Conservation (phyloP, 2,888 invertebrate species). For the Meta bourneti region DNA sequence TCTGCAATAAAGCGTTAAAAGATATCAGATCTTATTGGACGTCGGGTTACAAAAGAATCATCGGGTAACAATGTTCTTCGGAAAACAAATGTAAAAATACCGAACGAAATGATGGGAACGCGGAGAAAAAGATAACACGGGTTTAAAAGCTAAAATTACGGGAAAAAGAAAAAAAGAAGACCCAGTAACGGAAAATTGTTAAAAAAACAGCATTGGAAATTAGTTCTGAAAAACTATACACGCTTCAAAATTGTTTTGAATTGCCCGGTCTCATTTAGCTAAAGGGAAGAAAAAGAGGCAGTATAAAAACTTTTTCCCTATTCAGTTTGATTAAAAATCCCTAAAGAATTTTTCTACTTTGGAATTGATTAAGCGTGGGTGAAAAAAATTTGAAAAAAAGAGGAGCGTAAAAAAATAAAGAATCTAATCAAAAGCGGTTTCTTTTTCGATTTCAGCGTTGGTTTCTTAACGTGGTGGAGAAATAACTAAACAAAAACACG, state of each 20-base stretch:
- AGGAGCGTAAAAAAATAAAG: slow-evolving; percentile 6
- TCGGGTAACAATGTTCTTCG: not conserved
- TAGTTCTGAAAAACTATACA: slow-evolving; percentile 58
- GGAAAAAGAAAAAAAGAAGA: slow-evolving; percentile 6
- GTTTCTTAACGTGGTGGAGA: slow-evolving; percentile 19
- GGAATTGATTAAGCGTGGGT: slow-evolving; percentile 55
- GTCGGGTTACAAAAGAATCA: slow-evolving; percentile 20
- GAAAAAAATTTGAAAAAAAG: slow-evolving; percentile 12
- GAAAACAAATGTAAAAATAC: slow-evolving; percentile 33
- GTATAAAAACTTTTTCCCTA: slow-evolving; percentile 40
- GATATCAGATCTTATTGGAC: slow-evolving; percentile 28
- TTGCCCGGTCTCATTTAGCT: slow-evolving; percentile 53
- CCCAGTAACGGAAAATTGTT: not conserved
- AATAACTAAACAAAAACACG: slow-evolving; percentile 43
- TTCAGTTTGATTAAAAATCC: slow-evolving; percentile 70
- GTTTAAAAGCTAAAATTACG: slow-evolving; percentile 39
- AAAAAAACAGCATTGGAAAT: slow-evolving; percentile 31
- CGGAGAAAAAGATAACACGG: slow-evolving; percentile 23
- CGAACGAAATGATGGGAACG: slow-evolving; percentile 17
- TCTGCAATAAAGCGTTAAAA: slow-evolving; percentile 12
- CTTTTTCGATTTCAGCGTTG: slow-evolving; percentile 38
- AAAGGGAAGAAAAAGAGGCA: slow-evolving; percentile 15
- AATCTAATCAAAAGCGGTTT: slow-evolving; percentile 59
- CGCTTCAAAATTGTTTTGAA: slow-evolving; percentile 63
- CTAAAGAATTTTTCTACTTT: slow-evolving; percentile 63